phyloP scores from a whole-genome alignment of 2,888 invertebrate species.

The Hololepta plana region DNA sequence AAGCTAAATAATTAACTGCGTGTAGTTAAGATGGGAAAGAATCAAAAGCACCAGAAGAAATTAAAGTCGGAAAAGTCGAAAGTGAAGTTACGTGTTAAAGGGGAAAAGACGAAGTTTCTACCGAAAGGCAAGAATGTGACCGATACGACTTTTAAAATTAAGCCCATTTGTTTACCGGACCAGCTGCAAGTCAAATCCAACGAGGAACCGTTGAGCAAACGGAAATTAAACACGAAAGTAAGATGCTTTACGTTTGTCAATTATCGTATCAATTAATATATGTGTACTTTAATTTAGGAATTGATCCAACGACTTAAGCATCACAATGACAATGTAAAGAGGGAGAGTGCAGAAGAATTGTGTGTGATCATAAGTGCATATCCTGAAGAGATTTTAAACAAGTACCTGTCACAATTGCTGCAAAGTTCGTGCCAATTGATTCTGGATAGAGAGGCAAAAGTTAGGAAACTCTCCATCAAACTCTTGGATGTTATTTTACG shows the following conservation, averaged over 20 bases:
- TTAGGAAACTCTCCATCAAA: conserved; percentile 37
- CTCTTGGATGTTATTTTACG: conserved; percentile 30
- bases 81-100: conserved; percentile 57
- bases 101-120: conserved; percentile 44
- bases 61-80: conserved; percentile 57
- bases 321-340: conserved; percentile 50
- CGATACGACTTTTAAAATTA: conserved; percentile 73
- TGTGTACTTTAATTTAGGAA: conserved; percentile 33
- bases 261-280: conserved; percentile 3
- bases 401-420: conserved; percentile 47
- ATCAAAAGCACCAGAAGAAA: conserved; percentile 49
- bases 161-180: conserved; percentile 66
- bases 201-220: conserved; percentile 40
- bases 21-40: conserved; percentile 37
- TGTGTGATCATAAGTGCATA: conserved; percentile 34
- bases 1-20: too few species aligned
- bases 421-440: conserved; percentile 49
- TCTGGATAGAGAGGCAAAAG: conserved; percentile 50
- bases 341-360: conserved; percentile 43
- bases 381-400: conserved; percentile 26
- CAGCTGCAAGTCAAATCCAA: conserved; percentile 40
- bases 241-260: too few species aligned
- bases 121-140: conserved; percentile 83
- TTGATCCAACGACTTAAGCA: conserved; percentile 50
- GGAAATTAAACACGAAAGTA: conserved; percentile 51